Percentiles rank a stretch among this genome's conserved stretches.
Conservation (phyloP, 1,140 invertebrate species). For the Subanguina moxae region DNA sequence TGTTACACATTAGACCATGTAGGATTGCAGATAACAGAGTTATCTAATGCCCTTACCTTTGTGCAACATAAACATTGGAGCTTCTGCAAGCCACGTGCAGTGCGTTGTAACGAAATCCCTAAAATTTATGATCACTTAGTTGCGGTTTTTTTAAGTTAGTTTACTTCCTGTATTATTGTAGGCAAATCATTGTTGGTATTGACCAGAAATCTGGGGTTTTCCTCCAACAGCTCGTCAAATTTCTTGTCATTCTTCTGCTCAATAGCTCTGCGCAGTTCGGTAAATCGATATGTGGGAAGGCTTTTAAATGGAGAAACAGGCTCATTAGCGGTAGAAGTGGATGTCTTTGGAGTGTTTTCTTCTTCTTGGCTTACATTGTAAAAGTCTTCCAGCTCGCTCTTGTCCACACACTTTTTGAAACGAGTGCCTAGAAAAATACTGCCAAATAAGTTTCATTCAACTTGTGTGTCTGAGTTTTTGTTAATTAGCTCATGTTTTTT, state of each 20-base stretch:
- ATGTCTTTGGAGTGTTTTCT: neutral
- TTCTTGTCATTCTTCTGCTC: constrained; percentile 4
- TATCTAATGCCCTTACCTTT: neutral
- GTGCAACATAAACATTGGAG: constrained; percentile 4
- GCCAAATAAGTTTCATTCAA: no score
- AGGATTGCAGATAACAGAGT: no score
- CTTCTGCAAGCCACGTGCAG: constrained; percentile 5
- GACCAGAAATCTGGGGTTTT: constrained; percentile 15
- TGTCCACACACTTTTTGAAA: constrained; percentile 4
- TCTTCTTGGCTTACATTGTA: neutral
- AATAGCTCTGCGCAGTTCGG: constrained; percentile 5
- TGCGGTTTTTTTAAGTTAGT: no score
- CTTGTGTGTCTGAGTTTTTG: no score
- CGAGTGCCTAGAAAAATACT: constrained; percentile 8
- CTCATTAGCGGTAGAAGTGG: neutral
- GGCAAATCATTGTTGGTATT: constrained; percentile 14
- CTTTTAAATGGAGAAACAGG: neutral
- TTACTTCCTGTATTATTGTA: constrained; percentile 5
- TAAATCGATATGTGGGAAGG: neutral
- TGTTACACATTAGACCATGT: no score
- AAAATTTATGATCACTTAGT: no score
- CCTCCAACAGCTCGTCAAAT: constrained; percentile 3
- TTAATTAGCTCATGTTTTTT: no score
- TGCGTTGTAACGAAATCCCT: constrained; percentile 11
- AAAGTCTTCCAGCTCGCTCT: constrained; percentile 5